A percentile compares a stretch with the other conserved stretches of the same genome.
These are phyloP conservation scores for Prosapia bicincta DNA, from an alignment of 2,888 invertebrate genomes.

Conservation along the genomic window DNA sequence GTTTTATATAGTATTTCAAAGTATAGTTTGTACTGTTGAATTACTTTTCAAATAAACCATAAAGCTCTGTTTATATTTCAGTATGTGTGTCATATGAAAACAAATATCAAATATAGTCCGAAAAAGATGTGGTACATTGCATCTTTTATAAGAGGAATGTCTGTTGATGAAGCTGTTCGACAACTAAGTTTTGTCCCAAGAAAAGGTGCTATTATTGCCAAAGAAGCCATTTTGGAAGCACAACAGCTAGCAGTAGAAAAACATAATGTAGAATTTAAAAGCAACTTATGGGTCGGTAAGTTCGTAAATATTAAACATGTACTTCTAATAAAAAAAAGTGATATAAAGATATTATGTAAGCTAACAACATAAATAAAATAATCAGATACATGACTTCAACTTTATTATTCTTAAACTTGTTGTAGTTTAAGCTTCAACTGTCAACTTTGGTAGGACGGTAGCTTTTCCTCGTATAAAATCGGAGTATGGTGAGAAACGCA, in stretches of 20 bases:
- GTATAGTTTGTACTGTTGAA: too few species aligned
- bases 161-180: constrained; percentile 90
- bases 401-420: too few species aligned
- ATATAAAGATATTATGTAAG: too few species aligned
- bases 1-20: too few species aligned
- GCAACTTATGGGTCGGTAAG: constrained; percentile 92
- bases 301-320: constrained; percentile 37
- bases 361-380: too few species aligned
- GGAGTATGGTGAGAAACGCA: too few species aligned
- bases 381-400: too few species aligned
- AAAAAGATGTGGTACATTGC: constrained; percentile 94
- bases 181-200: constrained; percentile 80
- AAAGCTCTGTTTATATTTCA: constrained; percentile 48
- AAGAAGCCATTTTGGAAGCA: constrained; percentile 82
- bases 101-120: constrained; percentile 84
- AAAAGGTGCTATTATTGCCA: constrained; percentile 70
- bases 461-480: too few species aligned
- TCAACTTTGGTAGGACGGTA: too few species aligned
- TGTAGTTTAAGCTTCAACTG: too few species aligned
- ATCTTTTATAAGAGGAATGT: constrained; percentile 81
- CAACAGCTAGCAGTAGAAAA: constrained; percentile 79
- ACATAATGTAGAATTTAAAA: constrained; percentile 92
- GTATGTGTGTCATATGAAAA: constrained; percentile 84
- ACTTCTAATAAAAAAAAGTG: too few species aligned
- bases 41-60: background rate